Percentiles rank a stretch among this genome's conserved stretches.
Evolutionary conservation across 2,888 invertebrate species (phyloP).

Genomic region (Troides aeacus): DNA sequence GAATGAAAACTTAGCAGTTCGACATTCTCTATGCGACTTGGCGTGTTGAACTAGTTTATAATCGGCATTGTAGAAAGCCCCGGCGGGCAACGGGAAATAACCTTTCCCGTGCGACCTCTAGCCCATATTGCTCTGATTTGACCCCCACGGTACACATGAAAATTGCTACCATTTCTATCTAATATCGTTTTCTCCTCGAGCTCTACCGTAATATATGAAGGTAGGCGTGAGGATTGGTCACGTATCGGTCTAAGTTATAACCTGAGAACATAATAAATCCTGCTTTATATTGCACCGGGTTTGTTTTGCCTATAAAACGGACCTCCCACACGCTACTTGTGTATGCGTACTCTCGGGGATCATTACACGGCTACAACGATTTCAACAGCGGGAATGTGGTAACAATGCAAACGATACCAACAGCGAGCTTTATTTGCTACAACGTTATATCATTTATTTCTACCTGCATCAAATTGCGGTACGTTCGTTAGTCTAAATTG

Average conservation of each 20-base stretch:
- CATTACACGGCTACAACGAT: slow-evolving; percentile 20
- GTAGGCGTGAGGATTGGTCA: slow-evolving; percentile 76
- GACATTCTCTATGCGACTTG: slow-evolving; percentile 42
- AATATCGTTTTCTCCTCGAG: slow-evolving; percentile 53
- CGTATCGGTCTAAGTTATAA: slow-evolving; percentile 73
- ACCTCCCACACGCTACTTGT: slow-evolving; percentile 53
- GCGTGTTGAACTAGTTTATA: slow-evolving; percentile 67
- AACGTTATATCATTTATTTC: slow-evolving; percentile 10
- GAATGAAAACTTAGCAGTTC: slow-evolving; percentile 35
- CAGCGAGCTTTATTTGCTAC: slow-evolving; percentile 14
- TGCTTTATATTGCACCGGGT: slow-evolving; percentile 48
- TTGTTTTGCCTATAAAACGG: slow-evolving; percentile 46
- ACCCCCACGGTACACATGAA: slow-evolving; percentile 64
- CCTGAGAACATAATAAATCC: slow-evolving; percentile 69
- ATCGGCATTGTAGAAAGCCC: slow-evolving; percentile 65
- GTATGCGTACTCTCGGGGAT: slow-evolving; percentile 31
- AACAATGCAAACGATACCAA: slow-evolving; percentile 11
- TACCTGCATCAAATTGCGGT: background rate
- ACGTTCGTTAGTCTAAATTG: slow-evolving; percentile 9
- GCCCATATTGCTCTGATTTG: slow-evolving; percentile 56
- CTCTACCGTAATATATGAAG: slow-evolving; percentile 37
- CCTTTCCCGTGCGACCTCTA: slow-evolving; percentile 70
- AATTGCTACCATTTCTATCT: slow-evolving; percentile 66
- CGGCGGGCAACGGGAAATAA: slow-evolving; percentile 63
- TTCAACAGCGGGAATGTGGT: slow-evolving; percentile 17